Evolutionary conservation across 1,140 invertebrate genomes (phyloP), one percentile per base, ranked within the genome.

Genomic region (Drosophila bifasciata): DNA sequence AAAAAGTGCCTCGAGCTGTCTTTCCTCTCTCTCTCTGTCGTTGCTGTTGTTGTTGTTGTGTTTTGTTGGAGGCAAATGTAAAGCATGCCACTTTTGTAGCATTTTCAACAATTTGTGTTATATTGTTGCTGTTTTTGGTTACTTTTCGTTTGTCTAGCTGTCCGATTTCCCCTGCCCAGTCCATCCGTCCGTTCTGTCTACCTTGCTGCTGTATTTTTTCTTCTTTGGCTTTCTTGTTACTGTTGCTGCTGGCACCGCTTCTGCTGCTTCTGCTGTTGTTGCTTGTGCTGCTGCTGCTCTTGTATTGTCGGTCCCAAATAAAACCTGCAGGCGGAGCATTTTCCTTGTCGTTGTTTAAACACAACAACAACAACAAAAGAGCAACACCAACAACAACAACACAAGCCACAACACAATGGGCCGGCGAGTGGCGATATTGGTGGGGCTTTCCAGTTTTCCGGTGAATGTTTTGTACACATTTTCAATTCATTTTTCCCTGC

Each of bases 71-170:
- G 48, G 19, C 28, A 55, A 56, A 55, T 23, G 72, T 51, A 57
- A 63, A 69, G 68, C 63, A 56, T 68, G 76, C 56, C 76, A 78
- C 71, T 73, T 60, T 57, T 83, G 79, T 67, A 68, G 62, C 71
- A 76, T 85, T 85, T 85, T 67, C 69, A 60, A 81, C 81, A 88
- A 86, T 81, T 88, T 77, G 81, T 86, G 77, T 81, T 63, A 78
- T 79, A 75, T 67, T 72, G 57, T 76, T 55, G 57, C n/a, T 58
- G 57, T 28, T 58, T 51, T 64, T 69, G 76, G 71, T 85, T 85
- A 79, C 73, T 75, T 78, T 72, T 64, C 67, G 76, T 84, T 71
- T 80, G 81, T 77, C 80, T 77, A 60, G 60, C 61, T 74, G 76
- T 75, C 83, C 64, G 67, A 86, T 86, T 86, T 84, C 58, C 64